Conservation (phyloP, 37 sponge, comb jelly and placozoan species). For the Beroe forskalii region DNA sequence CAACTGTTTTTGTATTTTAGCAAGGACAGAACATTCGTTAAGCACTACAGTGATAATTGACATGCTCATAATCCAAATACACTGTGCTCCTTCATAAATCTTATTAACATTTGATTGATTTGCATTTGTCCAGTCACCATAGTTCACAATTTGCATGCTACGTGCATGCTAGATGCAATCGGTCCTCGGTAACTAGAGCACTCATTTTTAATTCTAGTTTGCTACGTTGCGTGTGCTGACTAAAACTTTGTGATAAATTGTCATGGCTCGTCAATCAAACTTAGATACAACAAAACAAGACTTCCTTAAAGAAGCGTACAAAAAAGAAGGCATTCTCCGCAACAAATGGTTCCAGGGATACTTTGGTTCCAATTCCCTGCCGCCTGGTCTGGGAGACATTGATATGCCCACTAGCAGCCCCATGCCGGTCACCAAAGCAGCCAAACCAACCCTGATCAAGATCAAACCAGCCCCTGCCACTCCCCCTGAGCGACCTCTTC, state of each 20-base stretch:
- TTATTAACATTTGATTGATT: neutral
- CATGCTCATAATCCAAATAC: neutral
- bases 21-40: neutral
- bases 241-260: no score
- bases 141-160: slow-evolving; percentile 11
- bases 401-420: neutral
- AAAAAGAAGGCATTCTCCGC: slow-evolving; percentile 6
- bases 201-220: slow-evolving; percentile 12
- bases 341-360: slow-evolving; percentile 58
- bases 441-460: slow-evolving; percentile 50
- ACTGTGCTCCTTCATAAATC: neutral
- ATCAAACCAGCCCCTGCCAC: slow-evolving; percentile 57
- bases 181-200: slow-evolving; percentile 17
- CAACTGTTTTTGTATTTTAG: neutral
- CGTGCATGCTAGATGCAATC: slow-evolving; percentile 42
- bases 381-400: slow-evolving; percentile 2
- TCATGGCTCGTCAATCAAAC: slow-evolving; percentile 37
- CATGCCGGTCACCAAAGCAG: slow-evolving; percentile 18
- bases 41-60: neutral
- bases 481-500: neutral
- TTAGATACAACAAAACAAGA: slow-evolving; percentile 28
- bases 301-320: slow-evolving; percentile 47
- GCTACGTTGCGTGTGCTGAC: neutral
- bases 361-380: slow-evolving; percentile 34
- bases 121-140: neutral